These are phyloP conservation scores for Pampus argenteus DNA, from an alignment of 2,797 vertebrate genomes.

Conservation along the genomic window DNA sequence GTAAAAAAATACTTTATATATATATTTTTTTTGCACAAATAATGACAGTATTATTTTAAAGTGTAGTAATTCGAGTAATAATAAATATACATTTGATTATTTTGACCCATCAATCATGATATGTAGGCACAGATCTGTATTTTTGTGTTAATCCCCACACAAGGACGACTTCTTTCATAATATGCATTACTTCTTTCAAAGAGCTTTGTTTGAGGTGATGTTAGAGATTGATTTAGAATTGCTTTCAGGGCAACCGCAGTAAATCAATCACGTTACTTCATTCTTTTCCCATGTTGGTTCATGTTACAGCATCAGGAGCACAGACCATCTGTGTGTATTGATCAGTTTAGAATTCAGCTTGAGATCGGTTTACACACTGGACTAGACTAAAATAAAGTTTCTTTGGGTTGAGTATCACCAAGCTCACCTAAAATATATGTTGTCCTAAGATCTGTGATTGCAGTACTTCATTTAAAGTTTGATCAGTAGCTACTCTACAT, in stretches of 20 bases:
- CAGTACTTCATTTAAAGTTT: background rate
- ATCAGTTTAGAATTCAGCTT: constrained; percentile 58
- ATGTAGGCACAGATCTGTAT: background rate
- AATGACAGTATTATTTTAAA: background rate
- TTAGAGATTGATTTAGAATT: constrained; percentile 66
- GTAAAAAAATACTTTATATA: background rate
- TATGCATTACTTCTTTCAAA: constrained; percentile 31
- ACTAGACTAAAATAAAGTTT: constrained; percentile 41
- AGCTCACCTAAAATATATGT: background rate
- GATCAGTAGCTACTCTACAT: background rate
- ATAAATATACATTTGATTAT: background rate
- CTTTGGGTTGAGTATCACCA: background rate
- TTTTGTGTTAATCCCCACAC: background rate
- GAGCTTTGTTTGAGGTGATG: constrained; percentile 39
- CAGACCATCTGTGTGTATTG: constrained; percentile 78
- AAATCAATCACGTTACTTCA: constrained; percentile 77
- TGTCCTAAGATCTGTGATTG: background rate
- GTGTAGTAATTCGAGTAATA: background rate
- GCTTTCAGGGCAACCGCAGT: constrained; percentile 73
- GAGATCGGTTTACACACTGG: constrained; percentile 60
- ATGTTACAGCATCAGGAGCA: constrained; percentile 72
- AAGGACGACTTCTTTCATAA: background rate
- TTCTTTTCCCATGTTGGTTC: constrained; percentile 76
- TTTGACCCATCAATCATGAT: background rate
- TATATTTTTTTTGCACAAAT: background rate